phyloP scores from a whole-genome alignment of 2,113 vertebrate genomes.

The Opisthocomus hoazin region DNA sequence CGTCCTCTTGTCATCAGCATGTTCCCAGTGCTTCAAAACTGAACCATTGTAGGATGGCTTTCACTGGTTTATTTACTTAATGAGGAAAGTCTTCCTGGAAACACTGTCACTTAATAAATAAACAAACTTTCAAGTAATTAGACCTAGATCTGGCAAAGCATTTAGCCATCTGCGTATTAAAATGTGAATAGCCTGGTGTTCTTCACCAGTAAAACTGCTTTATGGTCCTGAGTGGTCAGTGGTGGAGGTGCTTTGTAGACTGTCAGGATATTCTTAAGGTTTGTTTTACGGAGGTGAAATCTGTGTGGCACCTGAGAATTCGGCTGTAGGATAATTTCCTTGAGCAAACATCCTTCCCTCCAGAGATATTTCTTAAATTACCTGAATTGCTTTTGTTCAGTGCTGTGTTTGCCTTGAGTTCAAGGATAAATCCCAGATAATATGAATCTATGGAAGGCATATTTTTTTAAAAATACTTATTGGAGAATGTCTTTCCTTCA shows the following conservation, averaged over 20 bases:
- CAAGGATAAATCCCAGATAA: constrained; percentile 10
- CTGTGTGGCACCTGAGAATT: background rate
- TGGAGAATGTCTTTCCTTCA: background rate
- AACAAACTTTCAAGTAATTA: background rate
- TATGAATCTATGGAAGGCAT: background rate
- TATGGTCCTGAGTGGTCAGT: background rate
- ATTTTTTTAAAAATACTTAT: background rate
- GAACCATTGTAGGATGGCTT: background rate
- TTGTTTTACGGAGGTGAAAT: background rate
- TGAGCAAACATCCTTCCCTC: constrained; percentile 4
- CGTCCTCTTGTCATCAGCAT: background rate
- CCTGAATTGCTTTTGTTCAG: constrained; percentile 1
- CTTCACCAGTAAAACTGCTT: background rate
- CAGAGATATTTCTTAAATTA: background rate
- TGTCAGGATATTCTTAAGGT: background rate
- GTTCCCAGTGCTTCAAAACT: background rate
- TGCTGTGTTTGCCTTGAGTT: constrained; percentile 10
- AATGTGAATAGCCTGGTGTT: background rate
- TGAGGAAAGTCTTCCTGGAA: background rate
- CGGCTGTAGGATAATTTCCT: background rate
- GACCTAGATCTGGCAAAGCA: background rate
- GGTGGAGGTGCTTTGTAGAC: background rate
- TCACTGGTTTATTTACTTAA: background rate
- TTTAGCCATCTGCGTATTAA: background rate
- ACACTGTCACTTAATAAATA: background rate